Conservation (phyloP, 2,888 invertebrate species). For the Spisula solida region DNA sequence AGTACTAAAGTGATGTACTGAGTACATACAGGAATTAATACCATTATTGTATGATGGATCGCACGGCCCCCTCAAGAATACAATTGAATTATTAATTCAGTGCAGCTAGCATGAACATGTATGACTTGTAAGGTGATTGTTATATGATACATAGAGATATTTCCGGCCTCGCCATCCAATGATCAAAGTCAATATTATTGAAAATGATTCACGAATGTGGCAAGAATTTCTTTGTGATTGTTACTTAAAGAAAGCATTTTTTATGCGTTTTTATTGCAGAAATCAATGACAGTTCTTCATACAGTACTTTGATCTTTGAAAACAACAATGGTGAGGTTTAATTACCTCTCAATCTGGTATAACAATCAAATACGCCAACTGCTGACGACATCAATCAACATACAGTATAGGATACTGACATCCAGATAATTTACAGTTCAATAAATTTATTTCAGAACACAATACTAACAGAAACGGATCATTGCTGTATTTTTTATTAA, state of each 20-base stretch:
- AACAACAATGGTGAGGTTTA: constrained; percentile 14
- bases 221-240: background rate
- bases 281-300: constrained; percentile 15
- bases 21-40: background rate
- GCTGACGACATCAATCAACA: constrained; percentile 5
- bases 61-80: background rate
- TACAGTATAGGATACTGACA: background rate
- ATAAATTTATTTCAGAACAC: constrained; percentile 12
- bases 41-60: background rate
- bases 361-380: background rate
- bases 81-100: constrained; percentile 18
- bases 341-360: constrained; percentile 6
- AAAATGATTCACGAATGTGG: constrained; percentile 4
- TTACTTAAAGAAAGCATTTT: constrained; percentile 15
- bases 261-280: background rate
- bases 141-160: background rate
- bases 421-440: background rate
- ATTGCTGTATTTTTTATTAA: background rate
- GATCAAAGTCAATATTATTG: constrained; percentile 13
- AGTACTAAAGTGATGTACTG: background rate
- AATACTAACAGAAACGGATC: background rate
- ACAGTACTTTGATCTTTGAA: background rate
- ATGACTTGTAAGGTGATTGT: background rate
- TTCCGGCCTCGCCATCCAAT: background rate
- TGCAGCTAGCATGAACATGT: background rate